Base-by-base conservation (phyloP, 2,113 vertebrate genomes). In the Hippocampus mohnikei region DNA sequence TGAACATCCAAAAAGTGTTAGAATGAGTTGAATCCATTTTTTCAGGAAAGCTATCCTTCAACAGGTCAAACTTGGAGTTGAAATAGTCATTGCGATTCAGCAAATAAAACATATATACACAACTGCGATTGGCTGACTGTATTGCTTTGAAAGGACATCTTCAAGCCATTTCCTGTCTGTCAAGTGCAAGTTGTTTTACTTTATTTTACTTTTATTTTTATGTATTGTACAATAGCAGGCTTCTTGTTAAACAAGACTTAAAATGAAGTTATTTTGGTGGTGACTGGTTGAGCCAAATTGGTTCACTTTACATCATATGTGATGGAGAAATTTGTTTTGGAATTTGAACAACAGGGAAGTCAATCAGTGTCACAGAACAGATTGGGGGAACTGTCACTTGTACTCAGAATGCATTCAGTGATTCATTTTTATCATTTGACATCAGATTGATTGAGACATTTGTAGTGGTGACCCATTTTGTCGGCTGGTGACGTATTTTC, bases 401-500 rank as follows among this genome's bases (percentile, higher is more conserved):
- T 41, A 53, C 73, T 56, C 29, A 61, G 71, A 80, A 74, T 64
- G 63, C 11, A 40, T 52, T 33, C 64, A 76, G 66, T 77, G 12
- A 5, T 63, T 56, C 6, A n/a, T 40, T 67, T 73, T 76, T 60
- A 55, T 42, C 65, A 5, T 44, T 78, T 62, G n/a, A 23, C 41
- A 65, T 10, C 42, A 67, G 70, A 85, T 72, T 82, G 74, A 85
- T 86, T 82, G 73, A 85, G 87, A 81, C 76, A 81, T 60, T 74
- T 11, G n/a, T 67, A 61, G 25, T 77, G 33, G 80, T 78, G 85
- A 84, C 56, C 40, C 42, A 25, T 20, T 50, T 29, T 37, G 42
- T 73, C 59, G 66, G 65, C 81, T 85, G 84, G 87, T 85, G 78
- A 87, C 79, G 85, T 33, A 27, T 67, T 77, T 70, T 68, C 60